Percentiles rank a stretch among this genome's conserved stretches.
Evolutionary conservation across 1,140 invertebrate species (phyloP).

Genomic region (Coptotermes formosanus): DNA sequence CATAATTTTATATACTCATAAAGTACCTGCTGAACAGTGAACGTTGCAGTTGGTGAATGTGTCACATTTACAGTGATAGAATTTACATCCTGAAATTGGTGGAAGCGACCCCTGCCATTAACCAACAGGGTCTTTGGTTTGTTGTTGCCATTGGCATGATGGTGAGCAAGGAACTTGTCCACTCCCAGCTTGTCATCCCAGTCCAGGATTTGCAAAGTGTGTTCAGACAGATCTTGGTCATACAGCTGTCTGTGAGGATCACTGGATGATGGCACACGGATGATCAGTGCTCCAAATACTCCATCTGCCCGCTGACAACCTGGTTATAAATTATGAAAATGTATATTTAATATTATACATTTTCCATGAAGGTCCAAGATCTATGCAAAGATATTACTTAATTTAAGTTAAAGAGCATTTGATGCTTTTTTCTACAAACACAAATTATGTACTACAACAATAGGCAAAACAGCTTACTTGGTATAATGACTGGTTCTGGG

Average conservation of each 20-base stretch:
- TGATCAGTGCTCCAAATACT: slow-evolving; percentile 71
- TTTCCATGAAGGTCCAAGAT: too few relatives aligned
- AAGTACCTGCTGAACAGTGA: slow-evolving; percentile 59
- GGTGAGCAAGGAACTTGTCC: slow-evolving; percentile 71
- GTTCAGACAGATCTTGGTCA: slow-evolving; percentile 68
- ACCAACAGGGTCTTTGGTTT: slow-evolving; percentile 74
- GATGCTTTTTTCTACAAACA: too few relatives aligned
- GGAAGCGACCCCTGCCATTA: slow-evolving; percentile 68
- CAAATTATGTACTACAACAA: too few relatives aligned
- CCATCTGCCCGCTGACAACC: slow-evolving; percentile 82
- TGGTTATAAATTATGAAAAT: slow-evolving; percentile 35
- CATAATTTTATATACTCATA: not conserved
- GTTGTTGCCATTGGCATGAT: slow-evolving; percentile 75
- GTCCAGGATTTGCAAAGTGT: slow-evolving; percentile 62
- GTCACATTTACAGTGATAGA: not conserved
- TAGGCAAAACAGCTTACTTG: too few relatives aligned
- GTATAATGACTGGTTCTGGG: too few relatives aligned
- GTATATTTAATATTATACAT: too few relatives aligned
- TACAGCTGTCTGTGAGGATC: slow-evolving; percentile 61
- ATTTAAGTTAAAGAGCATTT: too few relatives aligned
- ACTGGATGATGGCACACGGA: slow-evolving; percentile 57
- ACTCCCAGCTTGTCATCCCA: slow-evolving; percentile 72
- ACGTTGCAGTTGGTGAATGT: slow-evolving; percentile 54
- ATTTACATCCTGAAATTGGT: slow-evolving; percentile 40
- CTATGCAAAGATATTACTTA: too few relatives aligned